Base-by-base conservation (phyloP, 2,113 vertebrate genomes). In the Pterophyllum scalare region DNA sequence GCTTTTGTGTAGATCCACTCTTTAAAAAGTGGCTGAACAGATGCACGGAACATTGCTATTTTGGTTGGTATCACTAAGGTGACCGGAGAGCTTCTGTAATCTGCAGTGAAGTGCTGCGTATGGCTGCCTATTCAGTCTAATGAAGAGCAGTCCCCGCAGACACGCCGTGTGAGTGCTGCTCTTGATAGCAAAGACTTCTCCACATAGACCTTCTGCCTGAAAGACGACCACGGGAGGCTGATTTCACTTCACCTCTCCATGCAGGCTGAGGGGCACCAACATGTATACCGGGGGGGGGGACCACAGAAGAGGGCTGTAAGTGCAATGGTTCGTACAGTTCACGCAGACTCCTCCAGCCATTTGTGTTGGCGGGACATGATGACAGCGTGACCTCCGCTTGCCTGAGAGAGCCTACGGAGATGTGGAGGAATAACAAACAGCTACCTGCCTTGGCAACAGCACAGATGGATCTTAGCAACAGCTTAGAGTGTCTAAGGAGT, bases 101-200 rank as follows among this genome's bases (percentile, higher is more conserved):
- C 64, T 79, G 80, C 58, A 7, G 43, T 64, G 38, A 78, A 83
- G 81, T 75, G 83, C 58, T 35, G 59, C 22, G 15, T 70, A 57
- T 7, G 75, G 49, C 22, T 20, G 72, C 14, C 24, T 56, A 31
- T 83, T 82, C 61, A 64, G 20, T 43, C 33, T 65, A 89, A 91
- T 91, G 81, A 88, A 88, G 22, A 59, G 62, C 15, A 1, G 67
- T 61, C 75, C 74, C 64, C 62, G 79, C 75, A 82, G 75, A 82
- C 74, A 5, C 43, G 43, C 38, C 8, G 74, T 38, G 40, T 61
- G 56, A 93, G 90, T 49, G 84, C 81, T 57, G 56, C 87, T 92
- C 86, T 92, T 82, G 77, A 91, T 88, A 67, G 81, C 75, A 40
- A 61, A 59, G 86, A 80, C 82, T 85, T 83, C 78, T 83, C 81